A percentile compares a stretch with the other conserved stretches of the same genome.
Conservation (phyloP, 2,797 vertebrate genomes). For the Yasuhikotakia modesta region DNA sequence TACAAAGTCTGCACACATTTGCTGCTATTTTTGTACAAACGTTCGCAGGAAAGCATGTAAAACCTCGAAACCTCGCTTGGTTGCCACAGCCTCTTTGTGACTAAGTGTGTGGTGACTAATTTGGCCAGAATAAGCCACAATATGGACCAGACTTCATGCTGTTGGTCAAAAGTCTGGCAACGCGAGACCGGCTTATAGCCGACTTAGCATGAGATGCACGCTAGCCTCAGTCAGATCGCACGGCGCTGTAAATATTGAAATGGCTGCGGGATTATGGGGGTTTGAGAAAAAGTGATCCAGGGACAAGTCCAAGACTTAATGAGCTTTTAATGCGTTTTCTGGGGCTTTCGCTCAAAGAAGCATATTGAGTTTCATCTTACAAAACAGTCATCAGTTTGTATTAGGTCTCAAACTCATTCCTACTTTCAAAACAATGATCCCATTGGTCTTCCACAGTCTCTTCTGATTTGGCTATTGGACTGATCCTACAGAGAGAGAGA, state of each 20-base stretch:
- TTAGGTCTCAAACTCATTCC: not conserved
- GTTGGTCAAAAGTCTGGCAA: not conserved
- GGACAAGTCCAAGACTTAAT: not conserved
- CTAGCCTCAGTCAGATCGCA: not conserved
- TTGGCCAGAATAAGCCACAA: too few relatives aligned
- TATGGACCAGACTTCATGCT: not conserved
- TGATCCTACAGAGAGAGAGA: not conserved
- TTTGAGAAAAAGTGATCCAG: not conserved
- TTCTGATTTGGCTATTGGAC: conserved; percentile 4
- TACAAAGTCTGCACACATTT: too few relatives aligned
- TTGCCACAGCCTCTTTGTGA: too few relatives aligned
- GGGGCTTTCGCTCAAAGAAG: not conserved
- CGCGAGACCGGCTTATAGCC: too few relatives aligned
- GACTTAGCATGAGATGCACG: not conserved
- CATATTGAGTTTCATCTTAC: not conserved
- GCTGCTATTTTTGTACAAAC: too few relatives aligned
- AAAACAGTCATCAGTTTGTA: not conserved
- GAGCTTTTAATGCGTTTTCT: not conserved
- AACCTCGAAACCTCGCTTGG: too few relatives aligned
- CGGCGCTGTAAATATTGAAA: not conserved
- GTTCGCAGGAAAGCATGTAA: too few relatives aligned
- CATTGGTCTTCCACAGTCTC: not conserved
- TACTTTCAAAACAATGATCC: not conserved
- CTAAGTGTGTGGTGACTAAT: too few relatives aligned
- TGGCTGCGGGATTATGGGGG: not conserved